Evolutionary conservation across 1,140 invertebrate genomes (phyloP), one percentile per base, ranked within the genome.

Genomic region (Drosophila albomicans): DNA sequence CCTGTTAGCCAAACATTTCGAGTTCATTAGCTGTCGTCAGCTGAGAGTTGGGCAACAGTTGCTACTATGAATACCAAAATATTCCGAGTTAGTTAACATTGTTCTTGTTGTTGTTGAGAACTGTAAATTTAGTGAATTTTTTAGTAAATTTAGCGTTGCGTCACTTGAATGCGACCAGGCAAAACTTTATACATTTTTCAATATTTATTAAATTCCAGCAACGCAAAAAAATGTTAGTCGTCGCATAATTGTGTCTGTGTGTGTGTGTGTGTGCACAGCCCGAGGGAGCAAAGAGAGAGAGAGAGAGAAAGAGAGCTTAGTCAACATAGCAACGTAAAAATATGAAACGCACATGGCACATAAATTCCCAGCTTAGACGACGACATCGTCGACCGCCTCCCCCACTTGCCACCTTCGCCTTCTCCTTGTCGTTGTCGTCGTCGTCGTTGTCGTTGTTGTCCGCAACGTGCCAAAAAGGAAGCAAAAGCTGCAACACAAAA

Each of bases 291-390:
- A 54, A 25, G 20, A 25, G 20, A 25, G 20, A 25, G 20, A 25
- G 54, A 52, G 46, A n/a, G n/a, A n/a, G n/a, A n/a, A n/a, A 58
- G 25, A 75, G 68, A 75, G 68, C 68, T 63, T 57, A 71, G 67
- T 75, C 58, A 73, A 76, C 84, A 82, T 82, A 58, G 82, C 73
- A 80, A 82, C 85, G 80, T 80, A 65, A 80, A 85, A 82, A 85
- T 85, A 85, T 82, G 70, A 78, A 78, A 79, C 73, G 80, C 81
- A 82, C 81, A 85, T 82, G 80, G 80, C 76, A 85, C 71, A 85
- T 78, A 88, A 88, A 88, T 88, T 88, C 70, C 61, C 69, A 82
- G 85, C 84, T 87, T 80, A 88, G 77, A 77, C 80, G 75, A 68
- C 64, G 63, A 66, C 63, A 75, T 30, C 51, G 64, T 57, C 16